These are phyloP conservation scores for Channallabes apus DNA, from an alignment of 2,797 vertebrate genomes.

Conservation along the genomic window DNA sequence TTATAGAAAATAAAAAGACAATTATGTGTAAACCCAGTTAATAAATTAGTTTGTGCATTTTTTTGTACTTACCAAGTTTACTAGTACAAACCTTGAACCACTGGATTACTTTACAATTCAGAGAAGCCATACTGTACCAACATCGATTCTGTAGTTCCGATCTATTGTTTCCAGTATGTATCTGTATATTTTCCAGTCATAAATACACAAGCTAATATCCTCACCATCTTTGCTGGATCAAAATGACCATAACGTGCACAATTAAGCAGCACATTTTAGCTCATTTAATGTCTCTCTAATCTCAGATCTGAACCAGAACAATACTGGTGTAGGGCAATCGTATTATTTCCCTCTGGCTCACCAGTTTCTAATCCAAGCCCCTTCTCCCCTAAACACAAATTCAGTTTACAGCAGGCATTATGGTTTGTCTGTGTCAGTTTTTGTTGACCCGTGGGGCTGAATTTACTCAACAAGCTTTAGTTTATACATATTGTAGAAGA, in stretches of 20 bases:
- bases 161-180: neutral
- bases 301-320: conserved; percentile 34
- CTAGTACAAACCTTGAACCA: neutral
- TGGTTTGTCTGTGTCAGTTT: conserved; percentile 49
- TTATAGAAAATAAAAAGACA: neutral
- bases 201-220: conserved; percentile 14
- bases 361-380: neutral
- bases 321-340: conserved; percentile 30
- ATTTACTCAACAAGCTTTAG: conserved; percentile 39
- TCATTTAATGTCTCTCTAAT: conserved; percentile 19
- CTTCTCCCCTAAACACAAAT: conserved; percentile 17
- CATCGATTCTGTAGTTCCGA: neutral
- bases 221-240: neutral
- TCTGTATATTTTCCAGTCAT: neutral
- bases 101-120: neutral
- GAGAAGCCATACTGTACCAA: neutral
- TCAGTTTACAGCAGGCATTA: conserved; percentile 27
- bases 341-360: conserved; percentile 40
- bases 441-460: conserved; percentile 46
- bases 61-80: neutral
- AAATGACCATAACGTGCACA: conserved; percentile 8
- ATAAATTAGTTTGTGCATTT: neutral
- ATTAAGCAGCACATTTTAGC: conserved; percentile 17
- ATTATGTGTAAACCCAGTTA: neutral
- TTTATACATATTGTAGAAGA: conserved; percentile 37